These are phyloP conservation scores for Rynchops niger DNA, from an alignment of 2,113 vertebrate genomes.

Conservation along the genomic window DNA sequence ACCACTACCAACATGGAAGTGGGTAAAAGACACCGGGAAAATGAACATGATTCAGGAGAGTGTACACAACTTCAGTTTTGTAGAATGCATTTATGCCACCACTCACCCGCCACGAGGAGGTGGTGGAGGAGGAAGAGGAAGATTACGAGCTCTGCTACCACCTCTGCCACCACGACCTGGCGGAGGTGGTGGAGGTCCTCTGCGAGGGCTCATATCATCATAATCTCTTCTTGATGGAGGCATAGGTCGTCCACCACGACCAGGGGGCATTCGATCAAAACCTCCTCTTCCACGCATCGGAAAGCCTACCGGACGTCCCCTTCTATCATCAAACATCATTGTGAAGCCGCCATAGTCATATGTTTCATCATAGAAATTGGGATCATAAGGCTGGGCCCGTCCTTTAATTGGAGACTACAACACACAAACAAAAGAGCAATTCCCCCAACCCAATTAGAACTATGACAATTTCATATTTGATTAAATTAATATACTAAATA, in stretches of 20 bases:
- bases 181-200: conserved; percentile 89
- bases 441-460: neutral
- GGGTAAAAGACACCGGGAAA: neutral
- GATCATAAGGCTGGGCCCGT: conserved; percentile 93
- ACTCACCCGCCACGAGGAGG: conserved; percentile 90
- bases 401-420: conserved; percentile 95
- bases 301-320: conserved; percentile 91
- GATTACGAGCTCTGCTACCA: conserved; percentile 87
- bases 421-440: neutral
- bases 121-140: conserved; percentile 90
- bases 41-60: neutral
- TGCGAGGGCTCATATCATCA: conserved; percentile 94
- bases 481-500: neutral
- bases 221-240: conserved; percentile 92
- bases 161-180: conserved; percentile 86
- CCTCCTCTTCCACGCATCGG: conserved; percentile 88
- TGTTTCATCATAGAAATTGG: conserved; percentile 97
- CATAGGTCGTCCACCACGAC: conserved; percentile 87
- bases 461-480: neutral
- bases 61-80: rapidly evolving
- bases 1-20: neutral
- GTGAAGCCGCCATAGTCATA: conserved; percentile 98
- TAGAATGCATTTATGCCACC: neutral
- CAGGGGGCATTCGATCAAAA: conserved; percentile 94
- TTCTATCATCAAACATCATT: conserved; percentile 93